Base-by-base conservation (phyloP, 1,140 invertebrate genomes). In the Drosophila ananassae region DNA sequence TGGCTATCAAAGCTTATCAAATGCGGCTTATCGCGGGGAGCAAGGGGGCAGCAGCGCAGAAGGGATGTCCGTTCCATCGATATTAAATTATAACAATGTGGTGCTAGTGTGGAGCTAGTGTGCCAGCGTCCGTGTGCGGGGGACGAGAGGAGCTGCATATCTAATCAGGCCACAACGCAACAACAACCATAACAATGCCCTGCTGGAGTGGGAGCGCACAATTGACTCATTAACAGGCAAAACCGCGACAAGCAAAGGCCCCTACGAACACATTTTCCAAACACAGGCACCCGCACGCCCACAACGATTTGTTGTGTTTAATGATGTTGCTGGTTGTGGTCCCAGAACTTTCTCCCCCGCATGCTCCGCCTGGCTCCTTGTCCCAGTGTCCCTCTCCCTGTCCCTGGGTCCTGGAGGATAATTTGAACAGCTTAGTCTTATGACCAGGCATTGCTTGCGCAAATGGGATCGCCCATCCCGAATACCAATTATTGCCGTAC, bases 181-280 rank as follows among this genome's bases (percentile, higher is more conserved):
- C 63, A 66, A 59, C 60, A 59, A 58, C 37, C 12, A 54, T 21
- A 5, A 44, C 41, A 44, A 9, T 5, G 39, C 9, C 17, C 5
- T 6, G 4, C 1, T 44, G 44, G 21, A 21, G 34, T 13, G 53
- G 60, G 34, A 59, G 46, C 48, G 81, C 77, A 84, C 82, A 87
- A 87, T 87, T 87, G 83, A 89, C 83, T 87, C 83, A 87, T 87
- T 87, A 87, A 78, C 75, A 81, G 74, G 77, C 83, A 73, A 87
- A 87, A 87, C 82, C 82, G 82, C 82, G 83, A 83, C 64, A 76
- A 83, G 82, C 71, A 68, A 78, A 67, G 52, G 69, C 60, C 66
- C 64, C 47, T 21, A 48, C 46, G 52, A 58, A 44, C 52, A 58
- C 37, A 52, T 47, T 12, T 17, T 37, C 30, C 34, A 60, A 47